Evolutionary conservation across 2,888 invertebrate genomes (phyloP).

Genomic region (Xiphydria camelus): DNA sequence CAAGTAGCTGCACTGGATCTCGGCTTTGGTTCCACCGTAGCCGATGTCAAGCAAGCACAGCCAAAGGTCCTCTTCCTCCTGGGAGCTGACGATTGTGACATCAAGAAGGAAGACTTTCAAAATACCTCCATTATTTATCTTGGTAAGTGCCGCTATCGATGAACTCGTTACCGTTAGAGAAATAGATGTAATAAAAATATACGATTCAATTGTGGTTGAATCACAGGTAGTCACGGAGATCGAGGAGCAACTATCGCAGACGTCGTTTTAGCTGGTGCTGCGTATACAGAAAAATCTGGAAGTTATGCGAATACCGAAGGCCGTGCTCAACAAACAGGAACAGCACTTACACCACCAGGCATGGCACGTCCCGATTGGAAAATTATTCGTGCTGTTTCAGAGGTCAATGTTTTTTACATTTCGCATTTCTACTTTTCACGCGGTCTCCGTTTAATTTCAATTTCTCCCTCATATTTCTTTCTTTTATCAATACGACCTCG

Average conservation of each 20-base stretch:
- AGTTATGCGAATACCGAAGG: slow-evolving; percentile 99
- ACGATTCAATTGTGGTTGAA: slow-evolving; percentile 13
- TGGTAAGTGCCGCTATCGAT: too few relatives aligned
- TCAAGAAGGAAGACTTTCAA: slow-evolving; percentile 77
- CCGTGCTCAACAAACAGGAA: slow-evolving; percentile 85
- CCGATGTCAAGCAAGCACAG: slow-evolving; percentile 63
- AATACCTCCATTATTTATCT: slow-evolving; percentile 87
- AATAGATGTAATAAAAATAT: too few relatives aligned
- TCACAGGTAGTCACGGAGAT: slow-evolving; percentile 93
- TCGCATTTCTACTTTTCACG: too few relatives aligned
- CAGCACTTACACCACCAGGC: slow-evolving; percentile 89
- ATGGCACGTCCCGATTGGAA: slow-evolving; percentile 98
- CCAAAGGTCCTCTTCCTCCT: slow-evolving; percentile 86
- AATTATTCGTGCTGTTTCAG: slow-evolving; percentile 93
- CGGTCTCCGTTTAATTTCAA: too few relatives aligned
- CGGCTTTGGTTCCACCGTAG: slow-evolving; percentile 82
- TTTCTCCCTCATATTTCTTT: too few relatives aligned
- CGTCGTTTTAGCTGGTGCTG: slow-evolving; percentile 91
- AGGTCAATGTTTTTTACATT: slow-evolving; percentile 64
- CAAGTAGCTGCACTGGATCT: slow-evolving; percentile 95
- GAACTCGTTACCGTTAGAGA: too few relatives aligned
- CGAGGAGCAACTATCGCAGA: slow-evolving; percentile 91
- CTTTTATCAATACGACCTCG: too few relatives aligned
- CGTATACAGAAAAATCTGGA: slow-evolving; percentile 98
- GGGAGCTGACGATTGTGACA: slow-evolving; percentile 88